Conservation (phyloP, 2,797 vertebrate genomes). For the Gadopsis marmoratus region DNA sequence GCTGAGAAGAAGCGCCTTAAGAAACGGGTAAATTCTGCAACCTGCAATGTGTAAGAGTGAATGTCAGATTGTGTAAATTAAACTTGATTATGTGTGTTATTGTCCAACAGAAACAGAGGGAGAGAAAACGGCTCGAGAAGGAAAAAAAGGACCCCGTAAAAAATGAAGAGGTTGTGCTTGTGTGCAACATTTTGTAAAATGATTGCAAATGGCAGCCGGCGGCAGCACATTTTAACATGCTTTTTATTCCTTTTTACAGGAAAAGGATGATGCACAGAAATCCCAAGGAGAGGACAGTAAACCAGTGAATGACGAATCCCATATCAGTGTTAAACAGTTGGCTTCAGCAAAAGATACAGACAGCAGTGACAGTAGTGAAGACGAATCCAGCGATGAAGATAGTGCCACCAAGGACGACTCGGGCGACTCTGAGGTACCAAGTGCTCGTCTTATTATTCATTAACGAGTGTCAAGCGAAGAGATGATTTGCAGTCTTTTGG, state of each 20-base stretch:
- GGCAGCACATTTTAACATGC: not conserved
- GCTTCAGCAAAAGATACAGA: constrained; percentile 47
- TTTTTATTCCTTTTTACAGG: constrained; percentile 42
- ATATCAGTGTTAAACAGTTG: constrained; percentile 32
- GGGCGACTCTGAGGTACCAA: constrained; percentile 70
- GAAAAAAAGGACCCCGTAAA: constrained; percentile 47
- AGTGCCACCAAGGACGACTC: constrained; percentile 42
- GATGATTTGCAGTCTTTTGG: not conserved
- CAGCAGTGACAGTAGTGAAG: constrained; percentile 48
- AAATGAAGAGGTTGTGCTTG: constrained; percentile 47
- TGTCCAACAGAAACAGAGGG: constrained; percentile 69
- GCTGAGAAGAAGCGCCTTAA: constrained; percentile 75
- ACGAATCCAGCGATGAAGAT: constrained; percentile 65
- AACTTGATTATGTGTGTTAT: not conserved
- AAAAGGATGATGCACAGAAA: constrained; percentile 1
- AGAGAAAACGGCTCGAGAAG: constrained; percentile 63
- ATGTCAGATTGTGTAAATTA: not conserved
- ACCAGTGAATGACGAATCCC: constrained; percentile 10
- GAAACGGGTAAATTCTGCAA: constrained; percentile 57
- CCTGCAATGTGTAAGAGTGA: accelerated
- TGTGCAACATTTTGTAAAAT: not conserved
- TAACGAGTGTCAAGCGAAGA: not conserved
- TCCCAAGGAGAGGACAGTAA: constrained; percentile 29
- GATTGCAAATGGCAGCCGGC: not conserved
- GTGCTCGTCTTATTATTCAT: not conserved